Conservation (phyloP, 1,140 invertebrate genomes). For the Agrilus planipennis region DNA sequence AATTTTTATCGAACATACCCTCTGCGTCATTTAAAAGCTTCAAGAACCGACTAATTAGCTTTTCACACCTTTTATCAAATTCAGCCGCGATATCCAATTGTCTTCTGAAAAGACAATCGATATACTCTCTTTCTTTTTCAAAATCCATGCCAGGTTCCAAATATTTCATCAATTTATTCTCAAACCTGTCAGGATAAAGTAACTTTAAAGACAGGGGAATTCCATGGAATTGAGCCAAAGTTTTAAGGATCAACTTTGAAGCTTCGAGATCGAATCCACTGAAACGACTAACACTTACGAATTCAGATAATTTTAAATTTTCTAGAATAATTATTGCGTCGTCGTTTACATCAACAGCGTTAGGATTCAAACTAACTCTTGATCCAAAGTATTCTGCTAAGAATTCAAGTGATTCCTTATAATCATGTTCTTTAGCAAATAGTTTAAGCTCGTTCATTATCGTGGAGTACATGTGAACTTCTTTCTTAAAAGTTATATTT, state of each 20-base stretch:
- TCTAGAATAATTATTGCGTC: slow-evolving; percentile 33
- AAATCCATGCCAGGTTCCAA: too few relatives aligned
- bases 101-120: too few relatives aligned
- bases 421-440: slow-evolving; percentile 17
- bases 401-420: slow-evolving; percentile 10
- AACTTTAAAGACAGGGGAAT: slow-evolving; percentile 29
- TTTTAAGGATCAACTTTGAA: slow-evolving; percentile 23
- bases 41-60: too few relatives aligned
- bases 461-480: slow-evolving; percentile 21
- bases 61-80: too few relatives aligned
- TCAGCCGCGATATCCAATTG: too few relatives aligned
- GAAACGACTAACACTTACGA: slow-evolving; percentile 21
- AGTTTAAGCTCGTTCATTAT: slow-evolving; percentile 19
- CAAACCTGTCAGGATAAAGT: slow-evolving; percentile 35
- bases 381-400: slow-evolving; percentile 22
- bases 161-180: too few relatives aligned
- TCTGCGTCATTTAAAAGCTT: too few relatives aligned
- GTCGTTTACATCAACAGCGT: slow-evolving; percentile 17
- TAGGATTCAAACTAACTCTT: slow-evolving; percentile 18
- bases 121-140: too few relatives aligned
- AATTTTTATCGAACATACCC: too few relatives aligned
- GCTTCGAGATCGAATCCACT: slow-evolving; percentile 31
- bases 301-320: slow-evolving; percentile 32
- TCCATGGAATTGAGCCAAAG: slow-evolving; percentile 34
- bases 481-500: slow-evolving; percentile 34